These are phyloP conservation scores for Syngnathus typhle DNA, from an alignment of 2,113 vertebrate genomes.

Conservation along the genomic window DNA sequence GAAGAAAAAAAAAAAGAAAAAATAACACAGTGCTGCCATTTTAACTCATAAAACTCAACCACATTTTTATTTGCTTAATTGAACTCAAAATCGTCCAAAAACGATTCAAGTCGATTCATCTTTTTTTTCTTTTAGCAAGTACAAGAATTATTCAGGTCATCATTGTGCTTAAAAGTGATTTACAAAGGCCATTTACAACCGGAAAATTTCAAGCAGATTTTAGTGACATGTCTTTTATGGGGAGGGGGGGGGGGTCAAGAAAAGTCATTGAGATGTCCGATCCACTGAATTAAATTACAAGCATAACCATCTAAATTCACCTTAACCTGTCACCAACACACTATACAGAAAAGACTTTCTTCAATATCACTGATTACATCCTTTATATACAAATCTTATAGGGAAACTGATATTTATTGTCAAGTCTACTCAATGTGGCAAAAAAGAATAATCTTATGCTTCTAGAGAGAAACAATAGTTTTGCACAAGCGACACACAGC, in stretches of 20 bases:
- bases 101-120: neutral
- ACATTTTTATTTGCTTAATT: slow-evolving; percentile 1
- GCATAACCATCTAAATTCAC: neutral
- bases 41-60: slow-evolving; percentile 13
- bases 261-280: slow-evolving; percentile 29
- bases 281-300: slow-evolving; percentile 22
- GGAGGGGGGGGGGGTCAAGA: slow-evolving; percentile 17
- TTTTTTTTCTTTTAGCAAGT: neutral
- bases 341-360: slow-evolving; percentile 17
- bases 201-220: neutral
- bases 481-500: slow-evolving; percentile 35
- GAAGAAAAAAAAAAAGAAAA: slow-evolving; percentile 1
- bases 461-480: slow-evolving; percentile 40
- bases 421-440: slow-evolving; percentile 33
- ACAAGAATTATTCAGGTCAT: slow-evolving; percentile 17
- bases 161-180: slow-evolving; percentile 52
- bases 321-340: slow-evolving; percentile 22
- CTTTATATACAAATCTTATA: slow-evolving; percentile 36
- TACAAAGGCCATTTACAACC: neutral
- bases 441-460: slow-evolving; percentile 28
- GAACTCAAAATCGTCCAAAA: slow-evolving; percentile 15
- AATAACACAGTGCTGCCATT: slow-evolving; percentile 18
- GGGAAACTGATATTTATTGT: slow-evolving; percentile 17
- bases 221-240: slow-evolving; percentile 16
- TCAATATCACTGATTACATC: slow-evolving; percentile 6